Percentiles rank a stretch among this genome's conserved stretches.
Evolutionary conservation across 2,113 vertebrate genomes (phyloP).

Genomic region (Bujurquina vittata): DNA sequence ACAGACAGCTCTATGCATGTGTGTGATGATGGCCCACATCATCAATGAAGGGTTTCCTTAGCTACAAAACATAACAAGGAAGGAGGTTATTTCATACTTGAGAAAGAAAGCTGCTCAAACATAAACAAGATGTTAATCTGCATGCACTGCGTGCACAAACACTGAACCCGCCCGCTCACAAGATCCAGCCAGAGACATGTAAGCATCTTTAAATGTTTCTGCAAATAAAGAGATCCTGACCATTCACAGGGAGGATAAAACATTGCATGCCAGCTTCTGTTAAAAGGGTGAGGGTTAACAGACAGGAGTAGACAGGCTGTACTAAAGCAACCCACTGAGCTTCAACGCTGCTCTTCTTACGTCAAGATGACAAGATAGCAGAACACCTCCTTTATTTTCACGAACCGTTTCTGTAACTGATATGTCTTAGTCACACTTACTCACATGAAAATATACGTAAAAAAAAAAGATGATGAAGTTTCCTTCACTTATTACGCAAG

Average conservation of each 20-base stretch:
- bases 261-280: background rate
- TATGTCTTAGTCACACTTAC: background rate
- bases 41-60: background rate
- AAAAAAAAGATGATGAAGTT: background rate
- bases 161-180: background rate
- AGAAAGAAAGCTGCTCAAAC: constrained; percentile 35
- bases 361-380: constrained; percentile 71
- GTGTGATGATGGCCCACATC: background rate
- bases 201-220: background rate
- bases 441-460: background rate
- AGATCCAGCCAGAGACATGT: background rate
- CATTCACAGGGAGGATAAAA: constrained; percentile 3
- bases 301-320: constrained; percentile 4
- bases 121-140: constrained; percentile 59
- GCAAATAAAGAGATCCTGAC: background rate
- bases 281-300: background rate
- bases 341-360: constrained; percentile 43
- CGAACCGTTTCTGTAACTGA: constrained; percentile 53
- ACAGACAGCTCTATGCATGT: background rate
- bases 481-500: background rate
- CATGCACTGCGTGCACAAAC: constrained; percentile 22
- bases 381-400: constrained; percentile 49
- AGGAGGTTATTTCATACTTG: constrained; percentile 35
- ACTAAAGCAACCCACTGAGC: constrained; percentile 33
- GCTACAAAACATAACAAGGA: background rate